phyloP scores from a whole-genome alignment of 2,888 invertebrate genomes.

The Morpho achilles region DNA sequence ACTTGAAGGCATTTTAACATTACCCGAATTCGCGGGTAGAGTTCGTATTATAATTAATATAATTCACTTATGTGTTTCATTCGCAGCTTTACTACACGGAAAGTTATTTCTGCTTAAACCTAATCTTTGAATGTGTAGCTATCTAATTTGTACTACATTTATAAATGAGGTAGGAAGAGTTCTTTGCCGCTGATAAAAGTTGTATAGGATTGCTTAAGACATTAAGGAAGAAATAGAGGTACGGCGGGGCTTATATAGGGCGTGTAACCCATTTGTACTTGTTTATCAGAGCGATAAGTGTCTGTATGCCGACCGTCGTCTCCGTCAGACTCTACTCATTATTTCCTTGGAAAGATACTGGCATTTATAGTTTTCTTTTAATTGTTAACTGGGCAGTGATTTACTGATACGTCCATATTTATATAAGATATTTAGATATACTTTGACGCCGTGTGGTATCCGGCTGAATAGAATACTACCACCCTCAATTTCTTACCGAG shows the following conservation, averaged over 20 bases:
- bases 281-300: conserved; percentile 71
- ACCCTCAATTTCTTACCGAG: too few relatives aligned
- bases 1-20: too few relatives aligned
- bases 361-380: conserved; percentile 57
- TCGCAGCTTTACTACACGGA: not conserved
- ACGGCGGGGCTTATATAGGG: conserved; percentile 55
- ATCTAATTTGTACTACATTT: conserved; percentile 46
- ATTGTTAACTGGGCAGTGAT: conserved; percentile 59
- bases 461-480: too few relatives aligned
- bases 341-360: conserved; percentile 59
- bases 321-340: conserved; percentile 61
- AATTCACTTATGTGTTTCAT: not conserved
- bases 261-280: conserved; percentile 71
- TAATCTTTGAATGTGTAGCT: conserved; percentile 28
- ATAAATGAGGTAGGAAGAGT: conserved; percentile 50
- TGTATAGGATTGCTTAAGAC: conserved; percentile 58
- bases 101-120: conserved; percentile 14
- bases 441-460: too few relatives aligned
- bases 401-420: conserved; percentile 36
- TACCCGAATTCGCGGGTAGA: too few relatives aligned
- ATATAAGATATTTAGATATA: too few relatives aligned
- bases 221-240: conserved; percentile 60
- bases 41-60: conserved; percentile 27
- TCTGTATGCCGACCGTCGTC: conserved; percentile 50
- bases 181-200: conserved; percentile 61